Evolutionary conservation across 2,797 vertebrate genomes (phyloP).

Genomic region (Leptatherina wallacei): DNA sequence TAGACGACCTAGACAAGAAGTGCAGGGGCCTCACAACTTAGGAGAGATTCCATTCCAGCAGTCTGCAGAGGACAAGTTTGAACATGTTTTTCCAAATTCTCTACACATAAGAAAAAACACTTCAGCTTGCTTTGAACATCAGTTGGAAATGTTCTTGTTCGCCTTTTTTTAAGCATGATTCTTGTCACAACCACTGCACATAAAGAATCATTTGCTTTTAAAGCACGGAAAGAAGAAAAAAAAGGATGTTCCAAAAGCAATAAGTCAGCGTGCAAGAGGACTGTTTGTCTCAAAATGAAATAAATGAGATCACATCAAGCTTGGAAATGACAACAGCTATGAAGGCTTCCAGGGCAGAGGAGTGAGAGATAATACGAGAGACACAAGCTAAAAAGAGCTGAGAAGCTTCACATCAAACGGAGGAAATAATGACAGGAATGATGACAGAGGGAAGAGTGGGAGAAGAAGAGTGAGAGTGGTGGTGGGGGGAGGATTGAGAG

Average conservation of each 20-base stretch:
- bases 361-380: conserved; percentile 75
- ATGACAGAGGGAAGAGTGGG: conserved; percentile 78
- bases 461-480: conserved; percentile 48
- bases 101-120: conserved; percentile 54
- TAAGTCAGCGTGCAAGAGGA: conserved; percentile 41
- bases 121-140: conserved; percentile 46
- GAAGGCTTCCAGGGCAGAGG: conserved; percentile 78
- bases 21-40: conserved; percentile 54
- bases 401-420: conserved; percentile 84
- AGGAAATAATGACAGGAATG: conserved; percentile 86
- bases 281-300: conserved; percentile 69
- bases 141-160: conserved; percentile 44
- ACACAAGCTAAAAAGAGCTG: conserved; percentile 80
- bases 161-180: conserved; percentile 20
- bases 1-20: conserved; percentile 57
- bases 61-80: conserved; percentile 56
- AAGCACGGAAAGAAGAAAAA: conserved; percentile 35
- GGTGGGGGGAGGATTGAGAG: conserved; percentile 42
- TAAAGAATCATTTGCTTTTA: conserved; percentile 43
- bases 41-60: conserved; percentile 66
- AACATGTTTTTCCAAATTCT: conserved; percentile 71
- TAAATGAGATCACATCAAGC: conserved; percentile 77
- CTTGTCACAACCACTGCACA: conserved; percentile 32
- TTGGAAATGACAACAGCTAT: conserved; percentile 66
- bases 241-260: conserved; percentile 34